These are phyloP conservation scores for Microtus californicus DNA, from an alignment of 2,797 vertebrate genomes.

Conservation along the genomic window DNA sequence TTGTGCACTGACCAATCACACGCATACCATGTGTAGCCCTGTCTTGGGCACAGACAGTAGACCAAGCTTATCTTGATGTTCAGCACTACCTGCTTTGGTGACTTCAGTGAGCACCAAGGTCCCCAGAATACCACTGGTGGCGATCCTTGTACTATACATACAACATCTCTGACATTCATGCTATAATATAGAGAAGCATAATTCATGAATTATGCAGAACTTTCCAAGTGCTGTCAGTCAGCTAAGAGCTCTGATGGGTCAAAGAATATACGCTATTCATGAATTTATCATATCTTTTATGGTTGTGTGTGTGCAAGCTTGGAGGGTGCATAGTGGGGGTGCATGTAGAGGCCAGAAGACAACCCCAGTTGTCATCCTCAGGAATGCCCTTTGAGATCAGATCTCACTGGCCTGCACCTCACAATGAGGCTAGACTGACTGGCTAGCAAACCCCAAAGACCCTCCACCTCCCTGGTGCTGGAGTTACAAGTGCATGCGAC, in stretches of 20 bases:
- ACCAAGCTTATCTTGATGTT: neutral
- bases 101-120: fast-evolving
- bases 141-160: neutral
- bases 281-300: neutral
- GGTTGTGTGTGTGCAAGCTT: neutral
- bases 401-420: neutral
- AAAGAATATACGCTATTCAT: neutral
- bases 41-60: neutral
- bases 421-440: neutral
- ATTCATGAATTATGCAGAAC: neutral
- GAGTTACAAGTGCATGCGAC: neutral
- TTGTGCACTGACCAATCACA: neutral
- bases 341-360: neutral
- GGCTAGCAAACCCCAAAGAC: neutral
- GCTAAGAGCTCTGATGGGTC: neutral
- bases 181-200: neutral
- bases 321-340: fast-evolving
- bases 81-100: neutral
- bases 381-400: neutral
- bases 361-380: neutral
- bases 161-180: neutral
- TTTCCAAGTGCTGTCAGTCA: neutral
- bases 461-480: neutral
- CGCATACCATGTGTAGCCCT: fast-evolving
- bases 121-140: neutral